Evolutionary conservation across 1,140 invertebrate species (phyloP).

Genomic region (Nautilus pompilius): DNA sequence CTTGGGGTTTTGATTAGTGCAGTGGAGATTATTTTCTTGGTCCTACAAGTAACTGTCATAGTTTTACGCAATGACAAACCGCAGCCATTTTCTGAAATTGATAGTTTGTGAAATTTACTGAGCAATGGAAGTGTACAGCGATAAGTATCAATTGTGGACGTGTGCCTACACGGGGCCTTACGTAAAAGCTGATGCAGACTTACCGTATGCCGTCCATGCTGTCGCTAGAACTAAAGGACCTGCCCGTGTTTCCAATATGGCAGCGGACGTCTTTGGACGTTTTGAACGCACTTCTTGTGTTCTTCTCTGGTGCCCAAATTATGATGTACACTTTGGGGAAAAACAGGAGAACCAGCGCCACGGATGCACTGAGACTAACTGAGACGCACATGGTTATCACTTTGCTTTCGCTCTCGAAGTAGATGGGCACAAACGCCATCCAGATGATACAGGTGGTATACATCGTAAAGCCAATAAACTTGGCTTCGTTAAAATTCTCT

Average conservation of each 20-base stretch:
- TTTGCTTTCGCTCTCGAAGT: conserved; percentile 72
- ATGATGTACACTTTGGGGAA: conserved; percentile 79
- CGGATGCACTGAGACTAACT: conserved; percentile 69
- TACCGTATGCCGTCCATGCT: conserved; percentile 30
- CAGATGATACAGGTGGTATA: conserved; percentile 86
- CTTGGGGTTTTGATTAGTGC: not conserved
- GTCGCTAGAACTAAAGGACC: conserved; percentile 34
- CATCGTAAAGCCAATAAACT: conserved; percentile 69
- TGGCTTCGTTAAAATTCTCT: conserved; percentile 76
- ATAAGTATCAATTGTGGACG: not conserved
- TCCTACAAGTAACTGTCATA: not conserved
- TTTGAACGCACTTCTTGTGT: conserved; percentile 74
- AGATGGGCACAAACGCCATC: conserved; percentile 84
- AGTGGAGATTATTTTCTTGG: not conserved
- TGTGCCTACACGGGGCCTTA: not conserved
- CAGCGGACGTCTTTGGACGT: conserved; percentile 72
- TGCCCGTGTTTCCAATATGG: conserved; percentile 65
- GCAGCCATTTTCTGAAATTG: not conserved
- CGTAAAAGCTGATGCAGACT: not conserved
- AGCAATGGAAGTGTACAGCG: not conserved
- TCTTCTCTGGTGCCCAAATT: conserved; percentile 72
- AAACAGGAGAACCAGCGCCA: conserved; percentile 75
- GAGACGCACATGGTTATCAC: conserved; percentile 71
- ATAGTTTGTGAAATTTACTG: not conserved
- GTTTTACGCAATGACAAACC: not conserved